Conservation (phyloP, 2,113 vertebrate genomes). For the Tonatia bakeri region DNA sequence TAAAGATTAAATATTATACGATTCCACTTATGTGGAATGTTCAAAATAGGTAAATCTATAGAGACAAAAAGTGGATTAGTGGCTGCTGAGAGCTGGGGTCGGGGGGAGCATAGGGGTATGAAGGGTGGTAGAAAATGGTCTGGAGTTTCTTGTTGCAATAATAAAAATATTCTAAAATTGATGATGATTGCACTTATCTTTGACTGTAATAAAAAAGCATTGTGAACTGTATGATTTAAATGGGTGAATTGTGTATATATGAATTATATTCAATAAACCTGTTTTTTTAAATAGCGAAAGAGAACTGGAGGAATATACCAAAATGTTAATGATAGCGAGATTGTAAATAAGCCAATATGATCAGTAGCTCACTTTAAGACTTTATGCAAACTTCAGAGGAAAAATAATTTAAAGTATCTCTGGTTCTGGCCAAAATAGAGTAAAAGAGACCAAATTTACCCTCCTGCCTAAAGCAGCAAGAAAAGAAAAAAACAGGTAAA, state of each 20-base stretch:
- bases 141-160: background rate
- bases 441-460: background rate
- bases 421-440: background rate
- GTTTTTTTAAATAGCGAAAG: background rate
- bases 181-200: background rate
- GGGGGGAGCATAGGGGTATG: fast-evolving
- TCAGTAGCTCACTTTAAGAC: background rate
- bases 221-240: background rate
- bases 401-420: background rate
- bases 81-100: background rate
- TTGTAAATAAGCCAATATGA: background rate
- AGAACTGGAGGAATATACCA: background rate
- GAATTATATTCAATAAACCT: background rate
- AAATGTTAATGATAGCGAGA: background rate
- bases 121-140: background rate
- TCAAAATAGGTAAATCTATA: background rate
- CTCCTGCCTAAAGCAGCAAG: background rate
- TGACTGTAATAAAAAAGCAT: background rate
- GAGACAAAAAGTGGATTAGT: background rate
- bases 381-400: background rate
- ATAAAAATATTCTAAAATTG: background rate
- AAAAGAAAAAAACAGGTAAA: background rate
- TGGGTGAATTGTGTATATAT: background rate
- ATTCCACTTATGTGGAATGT: background rate
- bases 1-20: background rate